Conservation (phyloP, 92 coral and sea anemone species). For the Bergia sp. region DNA sequence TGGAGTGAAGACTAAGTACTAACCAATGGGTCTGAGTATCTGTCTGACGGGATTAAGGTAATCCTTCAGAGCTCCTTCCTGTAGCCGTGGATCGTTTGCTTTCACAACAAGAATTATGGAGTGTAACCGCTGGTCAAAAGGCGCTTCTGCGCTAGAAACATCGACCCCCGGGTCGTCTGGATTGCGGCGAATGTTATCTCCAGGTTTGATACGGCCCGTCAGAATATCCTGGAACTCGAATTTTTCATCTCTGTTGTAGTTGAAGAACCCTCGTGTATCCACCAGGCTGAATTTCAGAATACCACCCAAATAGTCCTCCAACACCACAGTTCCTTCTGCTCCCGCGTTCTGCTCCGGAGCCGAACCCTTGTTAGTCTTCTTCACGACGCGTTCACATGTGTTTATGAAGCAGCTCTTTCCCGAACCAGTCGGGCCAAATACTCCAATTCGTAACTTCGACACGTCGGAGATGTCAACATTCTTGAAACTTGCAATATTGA, state of each 20-base stretch:
- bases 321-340: conserved; percentile 64
- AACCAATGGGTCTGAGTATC: conserved; percentile 54
- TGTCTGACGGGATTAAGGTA: conserved; percentile 59
- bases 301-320: conserved; percentile 63
- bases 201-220: conserved; percentile 63
- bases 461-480: conserved; percentile 35
- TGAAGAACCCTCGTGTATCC: conserved; percentile 71
- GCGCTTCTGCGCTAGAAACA: conserved; percentile 37
- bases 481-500: conserved; percentile 32
- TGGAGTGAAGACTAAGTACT: neutral
- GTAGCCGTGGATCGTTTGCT: conserved; percentile 57
- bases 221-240: conserved; percentile 63
- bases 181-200: conserved; percentile 57
- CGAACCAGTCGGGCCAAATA: conserved; percentile 75
- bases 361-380: conserved; percentile 59
- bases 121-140: conserved; percentile 51
- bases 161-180: conserved; percentile 24
- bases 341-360: conserved; percentile 67
- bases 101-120: conserved; percentile 59
- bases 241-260: conserved; percentile 61
- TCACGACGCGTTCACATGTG: conserved; percentile 65
- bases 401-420: conserved; percentile 77
- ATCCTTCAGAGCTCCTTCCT: conserved; percentile 31
- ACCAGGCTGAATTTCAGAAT: conserved; percentile 58
- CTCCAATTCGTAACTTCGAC: conserved; percentile 60